Base-by-base conservation (phyloP, 2,888 invertebrate species). In the Cancer borealis region DNA sequence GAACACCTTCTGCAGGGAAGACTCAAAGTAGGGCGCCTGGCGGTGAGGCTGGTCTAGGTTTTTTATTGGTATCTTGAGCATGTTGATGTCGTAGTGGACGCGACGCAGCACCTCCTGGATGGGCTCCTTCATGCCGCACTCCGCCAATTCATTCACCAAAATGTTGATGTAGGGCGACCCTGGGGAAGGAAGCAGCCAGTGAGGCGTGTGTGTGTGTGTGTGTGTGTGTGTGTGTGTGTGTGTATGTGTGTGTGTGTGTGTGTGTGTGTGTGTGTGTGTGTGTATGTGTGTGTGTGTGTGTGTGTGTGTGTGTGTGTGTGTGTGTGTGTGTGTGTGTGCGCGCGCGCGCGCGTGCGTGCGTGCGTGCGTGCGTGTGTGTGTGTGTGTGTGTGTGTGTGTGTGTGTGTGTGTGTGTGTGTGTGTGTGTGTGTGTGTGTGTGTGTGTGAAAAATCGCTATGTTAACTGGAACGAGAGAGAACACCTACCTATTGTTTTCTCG, bases 11-110 rank as follows among this genome's bases (percentile, higher is more conserved):
- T 94, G 94, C 17, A 95, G 94, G 30, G 95, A 95, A 14, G 93
- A 95, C 73, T 95, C 95, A 66, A 94, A 95, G 93, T 95, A 95
- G 0, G 95, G 95, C 2, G 95, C 94, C 54, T 95, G 95, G 39
- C 39, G 84, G 17, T 10, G 84, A 30, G 84, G 10, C 8, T 84
- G 84, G n/a, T 1, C 30, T 10, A 1, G 84, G 10, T 21, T 84
- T 94, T 95, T 93, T 93, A 95, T 17, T 47, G n/a, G 30, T 10
- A 94, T 88, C n/a, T 47, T n/a, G 39, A 95, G 94, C 3, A 94
- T 95, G 92, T 95, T 95, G 39, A 95, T 93, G 87, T 92, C 92
- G 87, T 95, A 95, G 73, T 94, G 94, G 4, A 95, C 94, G n/a
- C 95, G 92, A 6, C 95, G 94, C 10, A 95, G 92, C 8, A 94